Conservation (phyloP, 64 coral and sea anemone genomes). For the Montipora capricornis region DNA sequence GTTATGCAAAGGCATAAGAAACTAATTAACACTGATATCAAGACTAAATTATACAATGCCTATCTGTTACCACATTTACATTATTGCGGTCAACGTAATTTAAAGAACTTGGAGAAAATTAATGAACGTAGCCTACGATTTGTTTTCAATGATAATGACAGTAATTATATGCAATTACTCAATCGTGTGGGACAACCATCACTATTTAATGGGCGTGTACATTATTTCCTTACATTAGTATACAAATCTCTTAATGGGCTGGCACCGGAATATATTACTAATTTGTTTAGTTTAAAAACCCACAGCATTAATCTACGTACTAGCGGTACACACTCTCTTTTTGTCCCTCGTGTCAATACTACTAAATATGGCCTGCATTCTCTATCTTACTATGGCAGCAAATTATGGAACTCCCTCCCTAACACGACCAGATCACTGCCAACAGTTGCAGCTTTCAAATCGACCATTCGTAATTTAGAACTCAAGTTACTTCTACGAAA, state of each 20-base stretch:
- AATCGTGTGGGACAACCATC: constrained; percentile 14
- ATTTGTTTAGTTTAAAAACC: neutral
- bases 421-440: constrained; percentile 6
- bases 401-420: constrained; percentile 11
- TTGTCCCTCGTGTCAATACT: constrained; percentile 6
- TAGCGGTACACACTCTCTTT: neutral
- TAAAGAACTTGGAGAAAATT: constrained; percentile 20
- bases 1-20: too few relatives aligned
- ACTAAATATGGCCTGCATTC: constrained; percentile 30
- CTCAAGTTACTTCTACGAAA: too few relatives aligned
- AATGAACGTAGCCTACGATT: constrained; percentile 28
- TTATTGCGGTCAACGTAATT: too few relatives aligned
- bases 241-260: neutral
- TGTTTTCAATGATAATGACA: constrained; percentile 25
- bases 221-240: constrained; percentile 6
- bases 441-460: constrained; percentile 15
- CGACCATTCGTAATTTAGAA: constrained; percentile 1
- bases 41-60: too few relatives aligned
- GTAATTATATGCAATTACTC: constrained; percentile 30
- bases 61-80: too few relatives aligned
- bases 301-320: neutral
- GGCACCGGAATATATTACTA: constrained; percentile 17
- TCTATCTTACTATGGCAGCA: constrained; percentile 4
- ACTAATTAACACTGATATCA: too few relatives aligned
- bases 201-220: constrained; percentile 15